Percentiles rank a stretch among this genome's conserved stretches.
Conservation (phyloP, 1,140 invertebrate species). For the Camponotus floridanus region DNA sequence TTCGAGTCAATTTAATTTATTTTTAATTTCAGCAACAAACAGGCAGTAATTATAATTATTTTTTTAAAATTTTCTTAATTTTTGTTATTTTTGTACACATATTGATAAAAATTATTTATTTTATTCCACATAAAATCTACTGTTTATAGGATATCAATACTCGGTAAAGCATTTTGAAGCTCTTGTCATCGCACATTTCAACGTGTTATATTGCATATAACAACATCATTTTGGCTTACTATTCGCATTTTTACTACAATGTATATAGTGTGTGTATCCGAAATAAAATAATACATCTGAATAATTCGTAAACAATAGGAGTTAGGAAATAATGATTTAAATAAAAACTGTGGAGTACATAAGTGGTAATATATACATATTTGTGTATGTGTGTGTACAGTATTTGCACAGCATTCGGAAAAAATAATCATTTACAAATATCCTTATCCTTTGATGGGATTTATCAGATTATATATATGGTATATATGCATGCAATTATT, state of each 20-base stretch:
- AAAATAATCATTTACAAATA: conserved; percentile 47
- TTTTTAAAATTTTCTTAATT: conserved; percentile 3
- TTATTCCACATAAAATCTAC: background rate
- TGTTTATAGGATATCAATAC: background rate
- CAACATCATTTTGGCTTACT: conserved; percentile 34
- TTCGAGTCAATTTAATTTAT: background rate
- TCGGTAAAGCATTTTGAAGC: background rate
- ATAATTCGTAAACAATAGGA: too few relatives aligned
- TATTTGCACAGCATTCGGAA: conserved; percentile 7
- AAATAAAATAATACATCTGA: too few relatives aligned
- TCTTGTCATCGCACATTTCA: background rate
- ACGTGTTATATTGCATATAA: conserved; percentile 23
- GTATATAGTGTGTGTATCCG: too few relatives aligned
- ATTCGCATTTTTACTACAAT: background rate
- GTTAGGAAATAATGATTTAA: too few relatives aligned
- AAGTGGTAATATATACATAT: too few relatives aligned
- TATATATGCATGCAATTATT: conserved; percentile 5
- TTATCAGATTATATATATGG: conserved; percentile 4
- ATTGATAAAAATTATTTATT: background rate
- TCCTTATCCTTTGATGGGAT: background rate
- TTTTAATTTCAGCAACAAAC: background rate
- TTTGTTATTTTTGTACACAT: background rate
- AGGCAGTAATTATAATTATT: background rate
- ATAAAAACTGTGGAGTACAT: too few relatives aligned
- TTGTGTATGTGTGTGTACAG: background rate